Conservation (phyloP, 2,113 vertebrate species). For the Egretta garzetta region DNA sequence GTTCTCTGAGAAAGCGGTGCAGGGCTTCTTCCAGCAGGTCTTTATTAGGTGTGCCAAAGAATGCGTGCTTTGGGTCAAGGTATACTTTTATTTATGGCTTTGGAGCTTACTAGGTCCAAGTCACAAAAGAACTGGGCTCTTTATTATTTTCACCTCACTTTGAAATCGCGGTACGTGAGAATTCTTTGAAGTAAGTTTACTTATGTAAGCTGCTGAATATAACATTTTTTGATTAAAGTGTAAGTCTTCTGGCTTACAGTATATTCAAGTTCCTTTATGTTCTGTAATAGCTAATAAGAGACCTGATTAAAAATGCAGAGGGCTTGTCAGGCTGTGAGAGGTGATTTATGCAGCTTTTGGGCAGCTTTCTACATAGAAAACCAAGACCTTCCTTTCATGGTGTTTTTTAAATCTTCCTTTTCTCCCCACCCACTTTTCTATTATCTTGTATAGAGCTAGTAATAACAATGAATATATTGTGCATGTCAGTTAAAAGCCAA, state of each 20-base stretch:
- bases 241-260: background rate
- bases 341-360: slow-evolving; percentile 33
- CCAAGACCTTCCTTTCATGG: background rate
- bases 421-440: slow-evolving; percentile 24
- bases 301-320: slow-evolving; percentile 12
- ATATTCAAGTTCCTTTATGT: background rate
- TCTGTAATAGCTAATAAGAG: background rate
- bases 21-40: background rate
- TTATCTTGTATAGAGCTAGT: slow-evolving; percentile 17
- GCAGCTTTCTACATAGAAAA: background rate
- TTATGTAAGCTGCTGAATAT: background rate
- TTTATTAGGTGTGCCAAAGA: background rate
- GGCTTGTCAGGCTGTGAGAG: background rate
- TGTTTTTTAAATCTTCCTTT: slow-evolving; percentile 8
- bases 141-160: background rate
- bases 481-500: slow-evolving; percentile 28
- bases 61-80: background rate
- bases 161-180: background rate
- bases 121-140: background rate
- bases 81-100: background rate
- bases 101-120: background rate
- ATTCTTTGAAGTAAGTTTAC: background rate
- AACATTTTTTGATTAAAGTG: background rate
- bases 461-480: slow-evolving; percentile 50
- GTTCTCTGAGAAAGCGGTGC: background rate